A percentile compares a stretch with the other conserved stretches of the same genome.
phyloP scores from a whole-genome alignment of 2,113 vertebrate genomes.

The Oreochromis tanganicae region DNA sequence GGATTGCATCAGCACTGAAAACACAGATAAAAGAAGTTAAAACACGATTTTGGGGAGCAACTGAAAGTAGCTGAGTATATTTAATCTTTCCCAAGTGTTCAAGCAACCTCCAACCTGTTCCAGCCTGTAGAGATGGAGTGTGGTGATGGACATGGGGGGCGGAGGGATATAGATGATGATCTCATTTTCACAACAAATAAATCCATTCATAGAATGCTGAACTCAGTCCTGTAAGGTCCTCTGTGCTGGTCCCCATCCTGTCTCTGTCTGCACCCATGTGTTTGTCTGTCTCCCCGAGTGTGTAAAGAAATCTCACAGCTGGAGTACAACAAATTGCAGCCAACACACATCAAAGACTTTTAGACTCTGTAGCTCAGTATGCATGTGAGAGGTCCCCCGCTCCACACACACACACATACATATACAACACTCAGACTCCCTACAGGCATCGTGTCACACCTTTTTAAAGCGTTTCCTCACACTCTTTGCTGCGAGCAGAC shows the following conservation, averaged over 20 bases:
- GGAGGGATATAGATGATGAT: not conserved
- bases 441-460: constrained; percentile 32
- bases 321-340: constrained; percentile 54
- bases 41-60: not conserved
- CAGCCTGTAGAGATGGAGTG: not conserved
- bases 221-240: not conserved
- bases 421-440: not conserved
- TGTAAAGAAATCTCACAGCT: constrained; percentile 35
- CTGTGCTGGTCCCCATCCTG: not conserved
- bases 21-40: not conserved
- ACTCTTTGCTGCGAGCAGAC: not conserved
- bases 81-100: not conserved
- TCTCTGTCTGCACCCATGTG: constrained; percentile 23
- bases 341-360: constrained; percentile 50
- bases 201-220: not conserved
- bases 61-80: not conserved
- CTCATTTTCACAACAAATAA: not conserved
- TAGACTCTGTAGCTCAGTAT: not conserved
- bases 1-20: not conserved
- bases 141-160: not conserved
- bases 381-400: not conserved
- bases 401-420: not conserved
- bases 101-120: not conserved
- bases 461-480: constrained; percentile 2
- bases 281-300: not conserved